A percentile compares a stretch with the other conserved stretches of the same genome.
These are phyloP conservation scores for Turritopsis rubra DNA, from an alignment of 30 jellyfish, hydroid and myxozoan species.

Conservation along the genomic window DNA sequence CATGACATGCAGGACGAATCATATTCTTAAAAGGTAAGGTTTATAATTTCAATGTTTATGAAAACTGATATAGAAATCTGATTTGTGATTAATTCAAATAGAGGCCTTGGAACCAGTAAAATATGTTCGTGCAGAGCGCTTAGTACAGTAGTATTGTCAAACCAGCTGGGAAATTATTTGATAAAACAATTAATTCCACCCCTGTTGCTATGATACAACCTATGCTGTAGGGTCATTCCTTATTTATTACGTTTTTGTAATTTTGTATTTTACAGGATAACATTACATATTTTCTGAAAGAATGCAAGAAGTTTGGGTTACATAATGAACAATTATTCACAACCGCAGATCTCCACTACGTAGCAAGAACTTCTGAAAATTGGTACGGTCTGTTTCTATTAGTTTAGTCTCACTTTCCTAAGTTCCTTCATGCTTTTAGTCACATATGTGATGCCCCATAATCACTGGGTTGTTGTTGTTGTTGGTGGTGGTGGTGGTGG, in stretches of 20 bases:
- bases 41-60: too few relatives aligned
- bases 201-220: not conserved
- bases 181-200: not conserved
- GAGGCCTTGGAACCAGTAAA: not conserved
- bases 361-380: not conserved
- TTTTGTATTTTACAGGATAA: constrained; percentile 19
- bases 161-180: not conserved
- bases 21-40: too few relatives aligned
- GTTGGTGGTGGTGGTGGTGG: too few relatives aligned
- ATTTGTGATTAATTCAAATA: not conserved
- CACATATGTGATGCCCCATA: too few relatives aligned
- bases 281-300: not conserved
- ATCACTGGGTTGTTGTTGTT: too few relatives aligned
- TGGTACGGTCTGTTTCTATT: not conserved
- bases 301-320: constrained; percentile 25
- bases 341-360: constrained; percentile 7
- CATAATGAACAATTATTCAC: constrained; percentile 5
- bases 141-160: not conserved
- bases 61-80: not conserved
- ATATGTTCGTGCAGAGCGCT: not conserved
- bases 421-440: too few relatives aligned
- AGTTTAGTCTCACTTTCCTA: not conserved
- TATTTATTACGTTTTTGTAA: not conserved
- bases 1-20: too few relatives aligned
- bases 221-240: too few relatives aligned